phyloP scores from a whole-genome alignment of 2,888 invertebrate genomes.

The Plusia festucae region DNA sequence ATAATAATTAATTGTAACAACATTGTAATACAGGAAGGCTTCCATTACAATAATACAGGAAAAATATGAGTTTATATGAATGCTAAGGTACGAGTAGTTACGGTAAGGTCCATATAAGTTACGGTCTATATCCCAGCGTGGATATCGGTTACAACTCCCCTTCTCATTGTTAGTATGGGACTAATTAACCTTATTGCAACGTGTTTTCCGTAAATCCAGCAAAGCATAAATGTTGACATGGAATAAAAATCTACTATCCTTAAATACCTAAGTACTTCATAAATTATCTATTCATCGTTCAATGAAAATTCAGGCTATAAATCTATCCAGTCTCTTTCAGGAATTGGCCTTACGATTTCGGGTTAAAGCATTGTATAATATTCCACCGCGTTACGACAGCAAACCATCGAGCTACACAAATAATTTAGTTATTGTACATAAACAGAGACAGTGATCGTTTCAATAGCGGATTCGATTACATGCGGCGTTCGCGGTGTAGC shows the following conservation, averaged over 20 bases:
- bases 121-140: constrained; percentile 7
- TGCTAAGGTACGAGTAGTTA: not conserved
- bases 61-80: not conserved
- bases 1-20: not conserved
- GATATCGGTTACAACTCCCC: constrained; percentile 29
- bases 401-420: constrained; percentile 60
- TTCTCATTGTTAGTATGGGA: constrained; percentile 38
- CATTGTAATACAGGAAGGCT: no score
- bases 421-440: constrained; percentile 71
- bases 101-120: constrained; percentile 1
- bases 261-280: not conserved
- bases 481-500: constrained; percentile 73
- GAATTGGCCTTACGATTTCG: constrained; percentile 5
- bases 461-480: constrained; percentile 79
- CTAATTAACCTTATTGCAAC: constrained; percentile 41
- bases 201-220: constrained; percentile 17
- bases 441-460: constrained; percentile 67
- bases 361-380: constrained; percentile 19
- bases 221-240: constrained; percentile 9
- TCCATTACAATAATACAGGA: not conserved
- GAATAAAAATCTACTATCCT: constrained; percentile 6
- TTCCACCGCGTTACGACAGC: constrained; percentile 38
- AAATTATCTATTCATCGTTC: not conserved
- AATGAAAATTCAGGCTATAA: not conserved
- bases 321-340: constrained; percentile 11